phyloP scores from a whole-genome alignment of 2,113 vertebrate genomes.

The Cyanoderma ruficeps region DNA sequence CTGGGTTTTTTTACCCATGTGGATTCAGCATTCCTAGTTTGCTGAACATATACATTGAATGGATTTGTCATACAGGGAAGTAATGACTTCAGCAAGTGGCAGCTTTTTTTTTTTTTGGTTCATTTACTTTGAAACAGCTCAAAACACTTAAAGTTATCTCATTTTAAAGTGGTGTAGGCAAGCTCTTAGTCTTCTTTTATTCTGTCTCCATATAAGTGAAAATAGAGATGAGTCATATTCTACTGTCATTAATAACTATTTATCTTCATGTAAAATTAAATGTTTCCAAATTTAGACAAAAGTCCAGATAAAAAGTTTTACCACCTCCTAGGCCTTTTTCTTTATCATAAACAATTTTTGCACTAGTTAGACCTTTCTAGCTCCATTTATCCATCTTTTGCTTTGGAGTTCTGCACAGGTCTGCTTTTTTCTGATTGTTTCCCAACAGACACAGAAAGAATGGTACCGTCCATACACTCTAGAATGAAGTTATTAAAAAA shows the following conservation, averaged over 20 bases:
- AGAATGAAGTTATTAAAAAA: not conserved
- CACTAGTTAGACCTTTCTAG: not conserved
- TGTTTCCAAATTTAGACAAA: not conserved
- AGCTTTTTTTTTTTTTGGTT: not conserved
- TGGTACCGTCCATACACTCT: not conserved
- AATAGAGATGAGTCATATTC: not conserved
- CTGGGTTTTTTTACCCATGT: fast-evolving
- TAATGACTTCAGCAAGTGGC: not conserved
- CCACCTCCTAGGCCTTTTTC: not conserved
- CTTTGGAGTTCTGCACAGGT: not conserved
- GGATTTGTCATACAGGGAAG: not conserved
- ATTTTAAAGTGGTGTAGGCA: not conserved
- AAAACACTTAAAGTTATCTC: not conserved
- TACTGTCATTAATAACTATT: not conserved
- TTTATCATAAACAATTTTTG: not conserved
- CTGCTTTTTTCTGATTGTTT: not conserved
- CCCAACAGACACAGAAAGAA: not conserved
- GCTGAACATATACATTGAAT: not conserved
- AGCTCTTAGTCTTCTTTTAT: not conserved
- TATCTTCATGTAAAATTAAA: not conserved
- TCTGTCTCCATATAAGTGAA: not conserved
- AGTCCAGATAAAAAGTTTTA: not conserved
- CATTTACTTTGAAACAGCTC: not conserved
- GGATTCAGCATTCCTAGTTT: not conserved
- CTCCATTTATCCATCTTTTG: not conserved